phyloP scores from a whole-genome alignment of 1,140 invertebrate genomes.

The Drosophila grimshawi region DNA sequence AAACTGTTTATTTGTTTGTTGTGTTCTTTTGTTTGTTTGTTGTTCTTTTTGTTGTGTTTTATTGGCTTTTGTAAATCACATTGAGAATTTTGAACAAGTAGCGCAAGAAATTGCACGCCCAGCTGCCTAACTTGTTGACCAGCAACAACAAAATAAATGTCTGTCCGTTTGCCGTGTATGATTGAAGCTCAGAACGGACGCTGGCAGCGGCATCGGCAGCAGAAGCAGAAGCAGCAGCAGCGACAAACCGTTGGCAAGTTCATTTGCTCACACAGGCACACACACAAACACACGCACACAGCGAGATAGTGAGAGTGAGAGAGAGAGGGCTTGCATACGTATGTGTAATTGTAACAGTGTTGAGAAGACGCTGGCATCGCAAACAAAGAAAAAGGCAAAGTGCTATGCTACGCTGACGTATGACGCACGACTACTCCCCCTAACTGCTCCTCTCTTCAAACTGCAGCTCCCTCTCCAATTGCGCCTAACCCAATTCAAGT shows the following conservation, averaged over 20 bases:
- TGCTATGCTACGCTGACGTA: constrained; percentile 53
- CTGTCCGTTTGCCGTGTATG: constrained; percentile 52
- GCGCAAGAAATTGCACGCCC: constrained; percentile 47
- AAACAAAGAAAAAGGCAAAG: constrained; percentile 42
- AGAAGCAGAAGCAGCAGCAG: neutral
- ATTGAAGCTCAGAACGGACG: constrained; percentile 73
- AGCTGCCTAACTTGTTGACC: constrained; percentile 54
- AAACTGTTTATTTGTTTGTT: neutral
- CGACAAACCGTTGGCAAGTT: neutral
- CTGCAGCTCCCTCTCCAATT: constrained; percentile 30
- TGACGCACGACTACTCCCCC: constrained; percentile 4
- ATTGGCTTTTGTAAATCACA: constrained; percentile 12
- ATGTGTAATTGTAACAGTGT: constrained; percentile 33
- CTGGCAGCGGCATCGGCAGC: constrained; percentile 29
- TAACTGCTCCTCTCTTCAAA: too few relatives aligned
- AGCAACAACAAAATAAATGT: constrained; percentile 64
- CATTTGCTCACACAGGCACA: neutral
- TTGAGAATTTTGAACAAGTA: constrained; percentile 8
- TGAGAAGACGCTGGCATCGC: constrained; percentile 5
- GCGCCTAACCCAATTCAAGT: constrained; percentile 74
- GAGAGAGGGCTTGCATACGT: constrained; percentile 36
- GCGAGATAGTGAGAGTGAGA: neutral
- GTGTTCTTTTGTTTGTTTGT: neutral
- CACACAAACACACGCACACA: neutral
- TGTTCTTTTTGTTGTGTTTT: neutral